Conservation (phyloP, 2,113 vertebrate species). For the Uropsilus gracilis region DNA sequence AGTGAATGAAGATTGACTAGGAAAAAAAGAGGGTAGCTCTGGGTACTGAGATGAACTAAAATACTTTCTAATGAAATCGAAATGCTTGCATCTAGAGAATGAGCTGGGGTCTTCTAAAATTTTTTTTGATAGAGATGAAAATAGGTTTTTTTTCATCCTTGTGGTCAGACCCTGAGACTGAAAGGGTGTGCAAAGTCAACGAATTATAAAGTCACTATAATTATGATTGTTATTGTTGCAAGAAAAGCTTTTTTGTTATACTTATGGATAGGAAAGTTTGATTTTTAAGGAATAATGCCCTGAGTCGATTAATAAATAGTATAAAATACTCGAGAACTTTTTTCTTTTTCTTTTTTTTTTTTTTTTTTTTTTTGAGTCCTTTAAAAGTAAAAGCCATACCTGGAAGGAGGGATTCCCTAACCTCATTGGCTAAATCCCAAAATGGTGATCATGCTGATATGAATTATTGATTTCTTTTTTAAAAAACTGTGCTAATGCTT, state of each 20-base stretch:
- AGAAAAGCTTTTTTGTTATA: neutral
- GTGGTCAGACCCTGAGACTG: neutral
- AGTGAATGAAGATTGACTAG: neutral
- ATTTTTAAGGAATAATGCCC: conserved; percentile 16
- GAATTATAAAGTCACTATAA: conserved; percentile 15
- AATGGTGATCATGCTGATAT: neutral
- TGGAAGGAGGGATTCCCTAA: neutral
- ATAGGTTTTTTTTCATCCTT: conserved; percentile 7
- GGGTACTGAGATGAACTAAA: neutral
- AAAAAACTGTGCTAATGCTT: neutral
- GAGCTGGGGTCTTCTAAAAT: neutral
- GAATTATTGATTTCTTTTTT: neutral
- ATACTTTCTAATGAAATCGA: conserved; percentile 13
- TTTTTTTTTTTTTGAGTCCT: conserved; percentile 41
- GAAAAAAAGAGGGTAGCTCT: neutral
- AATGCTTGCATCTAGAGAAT: conserved; percentile 8
- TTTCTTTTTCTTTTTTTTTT: conserved; percentile 24
- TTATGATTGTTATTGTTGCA: neutral
- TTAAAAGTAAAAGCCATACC: conserved; percentile 47
- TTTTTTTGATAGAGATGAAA: conserved; percentile 15
- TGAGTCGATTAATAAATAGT: neutral
- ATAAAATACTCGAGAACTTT: conserved; percentile 6
- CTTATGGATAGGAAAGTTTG: conserved; percentile 33
- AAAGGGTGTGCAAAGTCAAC: neutral
- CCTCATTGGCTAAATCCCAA: neutral